These are phyloP conservation scores for Caerostris darwini DNA, from an alignment of 1,140 invertebrate genomes.

Conservation along the genomic window DNA sequence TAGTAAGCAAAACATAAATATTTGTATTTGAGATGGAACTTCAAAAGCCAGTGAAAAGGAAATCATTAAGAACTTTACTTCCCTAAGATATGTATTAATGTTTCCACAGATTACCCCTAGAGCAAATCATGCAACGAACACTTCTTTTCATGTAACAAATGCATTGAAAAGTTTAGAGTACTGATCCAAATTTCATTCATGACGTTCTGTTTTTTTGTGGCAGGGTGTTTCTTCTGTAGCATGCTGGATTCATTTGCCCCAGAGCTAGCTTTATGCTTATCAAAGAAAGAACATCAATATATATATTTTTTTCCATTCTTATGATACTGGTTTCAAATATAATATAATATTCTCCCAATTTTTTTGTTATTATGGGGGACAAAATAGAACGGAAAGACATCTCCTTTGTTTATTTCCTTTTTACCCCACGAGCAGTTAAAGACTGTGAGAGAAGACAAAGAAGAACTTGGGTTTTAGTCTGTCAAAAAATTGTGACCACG, in stretches of 20 bases:
- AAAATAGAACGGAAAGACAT: background rate
- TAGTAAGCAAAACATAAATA: too few relatives aligned
- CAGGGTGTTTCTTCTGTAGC: background rate
- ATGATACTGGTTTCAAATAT: background rate
- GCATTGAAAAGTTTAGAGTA: background rate
- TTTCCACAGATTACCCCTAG: too few relatives aligned
- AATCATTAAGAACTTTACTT: too few relatives aligned
- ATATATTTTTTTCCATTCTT: background rate
- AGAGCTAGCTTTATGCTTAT: background rate
- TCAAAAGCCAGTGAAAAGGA: too few relatives aligned
- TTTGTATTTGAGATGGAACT: too few relatives aligned
- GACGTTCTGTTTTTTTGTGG: background rate
- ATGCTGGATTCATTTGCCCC: background rate
- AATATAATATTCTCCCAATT: background rate
- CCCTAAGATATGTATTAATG: too few relatives aligned
- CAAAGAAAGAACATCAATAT: background rate
- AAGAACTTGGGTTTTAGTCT: background rate
- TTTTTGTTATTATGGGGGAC: background rate
- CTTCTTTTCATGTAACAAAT: background rate
- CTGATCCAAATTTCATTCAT: background rate
- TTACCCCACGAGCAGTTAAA: background rate
- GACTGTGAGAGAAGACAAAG: background rate
- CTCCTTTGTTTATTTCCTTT: background rate
- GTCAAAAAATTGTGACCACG: constrained; percentile 21
- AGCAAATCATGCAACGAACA: too few relatives aligned